Base-by-base conservation (phyloP, 2,797 vertebrate genomes). In the Benthosema pterotum region DNA sequence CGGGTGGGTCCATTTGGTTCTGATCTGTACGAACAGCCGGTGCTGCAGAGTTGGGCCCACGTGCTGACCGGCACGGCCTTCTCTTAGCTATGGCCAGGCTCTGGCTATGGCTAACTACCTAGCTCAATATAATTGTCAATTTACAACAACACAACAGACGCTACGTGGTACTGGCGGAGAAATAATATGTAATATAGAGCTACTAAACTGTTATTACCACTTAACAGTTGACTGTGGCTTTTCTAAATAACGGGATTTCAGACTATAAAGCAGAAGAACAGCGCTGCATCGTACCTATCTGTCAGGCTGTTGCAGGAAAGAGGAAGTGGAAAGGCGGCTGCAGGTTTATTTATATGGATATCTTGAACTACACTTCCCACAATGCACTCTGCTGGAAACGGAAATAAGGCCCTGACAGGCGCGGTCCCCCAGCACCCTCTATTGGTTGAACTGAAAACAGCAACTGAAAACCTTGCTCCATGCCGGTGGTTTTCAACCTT, bases 251-350 rank as follows among this genome's bases (percentile, higher is more conserved):
- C 42, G 0, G 0, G 0, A 1, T 0, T 13, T 0, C 2, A 5
- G 0, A 5, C 1, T 1, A 0, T 1, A 0, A 14, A 14, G 0
- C 6, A 6, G 0, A 0, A 12, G 1, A 1, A 0, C 0, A 0
- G 0, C 0, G 1, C 1, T 5, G 22, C 22, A 3, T 7, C 42
- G 0, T 87, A 91, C 91, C 90, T 91, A 72, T 57, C 28, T 16
- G 25, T 71, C 90, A 90, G 87, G 87, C 86, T 80, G 69, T 74
- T 69, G 71, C 7, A 81, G 86, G 62, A 92, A 93, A 94, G 92
- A 93, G 92, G 65, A 71, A 58, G 83, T 48, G 0, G 0, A 8
- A 8, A 3, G 22, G 50, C 18, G 51, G 28, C 52, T 47, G 1
- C 2, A 3, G 17, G 22, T 5, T 0, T 1, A 81, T 91, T 72